Conservation (phyloP, 2,797 vertebrate species). For the Centropyge bicolor region DNA sequence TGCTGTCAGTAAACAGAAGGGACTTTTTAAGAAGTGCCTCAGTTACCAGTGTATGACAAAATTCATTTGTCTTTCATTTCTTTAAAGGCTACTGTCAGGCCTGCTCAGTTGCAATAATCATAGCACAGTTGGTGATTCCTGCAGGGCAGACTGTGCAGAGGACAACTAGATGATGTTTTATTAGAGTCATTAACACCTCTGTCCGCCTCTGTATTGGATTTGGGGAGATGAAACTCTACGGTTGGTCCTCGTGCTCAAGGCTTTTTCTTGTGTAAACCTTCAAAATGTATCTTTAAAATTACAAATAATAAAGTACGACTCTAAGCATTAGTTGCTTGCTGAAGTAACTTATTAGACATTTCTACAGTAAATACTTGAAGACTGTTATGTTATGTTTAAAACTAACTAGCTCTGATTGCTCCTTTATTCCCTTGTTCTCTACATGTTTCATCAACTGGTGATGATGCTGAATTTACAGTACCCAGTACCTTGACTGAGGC, state of each 20-base stretch:
- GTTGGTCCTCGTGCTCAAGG: background rate
- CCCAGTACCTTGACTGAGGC: background rate
- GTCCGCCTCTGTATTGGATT: too few relatives aligned
- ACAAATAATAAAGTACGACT: background rate
- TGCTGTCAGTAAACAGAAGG: conserved; percentile 6
- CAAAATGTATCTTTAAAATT: background rate
- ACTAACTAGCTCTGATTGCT: background rate
- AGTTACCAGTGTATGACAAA: background rate
- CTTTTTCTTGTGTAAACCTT: background rate
- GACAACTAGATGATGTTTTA: background rate
- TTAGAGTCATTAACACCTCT: too few relatives aligned
- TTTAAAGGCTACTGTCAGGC: background rate
- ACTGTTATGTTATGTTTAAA: background rate
- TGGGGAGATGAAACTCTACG: too few relatives aligned
- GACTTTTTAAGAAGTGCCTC: background rate
- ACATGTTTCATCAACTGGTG: background rate
- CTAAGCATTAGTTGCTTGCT: background rate
- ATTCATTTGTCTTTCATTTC: background rate
- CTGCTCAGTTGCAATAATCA: background rate
- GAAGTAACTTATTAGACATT: background rate
- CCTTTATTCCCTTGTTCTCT: background rate
- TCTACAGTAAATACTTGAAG: background rate
- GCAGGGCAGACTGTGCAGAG: background rate
- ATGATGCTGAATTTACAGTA: background rate
- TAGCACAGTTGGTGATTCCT: background rate